A percentile compares a stretch with the other conserved stretches of the same genome.
Conservation (phyloP, 2,888 invertebrate genomes). For the Perizoma flavofasciatum region DNA sequence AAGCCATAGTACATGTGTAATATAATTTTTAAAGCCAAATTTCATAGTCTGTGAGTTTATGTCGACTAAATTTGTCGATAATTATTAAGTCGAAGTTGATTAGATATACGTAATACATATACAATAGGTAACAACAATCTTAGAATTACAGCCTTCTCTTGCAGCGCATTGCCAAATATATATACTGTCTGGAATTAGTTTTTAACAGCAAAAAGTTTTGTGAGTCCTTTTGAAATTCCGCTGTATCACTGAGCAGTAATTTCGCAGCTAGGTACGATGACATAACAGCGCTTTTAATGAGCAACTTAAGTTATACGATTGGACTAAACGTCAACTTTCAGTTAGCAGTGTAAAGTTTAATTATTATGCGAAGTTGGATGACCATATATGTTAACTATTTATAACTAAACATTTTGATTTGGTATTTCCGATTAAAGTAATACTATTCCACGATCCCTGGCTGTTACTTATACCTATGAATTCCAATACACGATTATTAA, state of each 20-base stretch:
- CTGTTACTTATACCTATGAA: slow-evolving; percentile 44
- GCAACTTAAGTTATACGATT: slow-evolving; percentile 20
- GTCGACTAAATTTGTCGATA: slow-evolving; percentile 72
- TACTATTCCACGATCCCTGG: slow-evolving; percentile 17
- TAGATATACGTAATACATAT: slow-evolving; percentile 72
- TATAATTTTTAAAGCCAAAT: slow-evolving; percentile 84
- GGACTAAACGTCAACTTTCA: slow-evolving; percentile 14
- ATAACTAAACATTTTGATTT: slow-evolving; percentile 1
- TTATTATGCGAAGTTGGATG: slow-evolving; percentile 12
- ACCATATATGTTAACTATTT: slow-evolving; percentile 12
- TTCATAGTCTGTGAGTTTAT: slow-evolving; percentile 83
- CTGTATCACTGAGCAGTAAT: slow-evolving; percentile 32
- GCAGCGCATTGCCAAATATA: slow-evolving; percentile 50
- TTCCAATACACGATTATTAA: slow-evolving; percentile 61
- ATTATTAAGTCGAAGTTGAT: slow-evolving; percentile 76
- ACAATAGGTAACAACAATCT: slow-evolving; percentile 79
- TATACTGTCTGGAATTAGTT: slow-evolving; percentile 23
- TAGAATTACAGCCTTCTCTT: slow-evolving; percentile 72
- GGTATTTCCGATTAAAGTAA: slow-evolving; percentile 13
- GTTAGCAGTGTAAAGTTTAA: slow-evolving; percentile 15
- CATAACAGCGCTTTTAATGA: neutral
- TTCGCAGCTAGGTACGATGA: slow-evolving; percentile 14
- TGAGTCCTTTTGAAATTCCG: slow-evolving; percentile 20
- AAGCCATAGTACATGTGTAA: slow-evolving; percentile 78
- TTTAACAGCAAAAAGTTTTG: slow-evolving; percentile 4